Evolutionary conservation across 2,113 vertebrate genomes (phyloP), one percentile per base, ranked within the genome.

Genomic region (Ctenomys sociabilis): DNA sequence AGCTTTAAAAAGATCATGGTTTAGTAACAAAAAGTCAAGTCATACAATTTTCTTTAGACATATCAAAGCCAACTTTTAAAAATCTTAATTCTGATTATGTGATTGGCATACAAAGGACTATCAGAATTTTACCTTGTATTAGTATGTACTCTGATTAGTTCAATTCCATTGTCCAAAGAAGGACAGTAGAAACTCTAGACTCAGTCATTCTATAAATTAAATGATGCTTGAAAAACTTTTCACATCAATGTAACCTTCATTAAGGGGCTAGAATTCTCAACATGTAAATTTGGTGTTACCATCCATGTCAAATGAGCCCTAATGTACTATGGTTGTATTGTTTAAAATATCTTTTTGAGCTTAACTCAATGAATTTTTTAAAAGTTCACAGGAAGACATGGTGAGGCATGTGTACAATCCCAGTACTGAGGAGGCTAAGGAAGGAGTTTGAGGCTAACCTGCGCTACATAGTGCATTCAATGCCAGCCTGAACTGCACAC

Each of bases 121-220:
- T 73, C 37, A 93, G 61, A 86, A 63, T 87, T n/a, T 61, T 66
- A 83, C 40, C 43, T 96, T 30, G 12, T 72, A 85, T 85, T 52
- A 89, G 81, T 68, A 87, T 72, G n/a, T 9, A 86, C 70, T 88
- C 13, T 80, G 70, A 80, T 85, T 90, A 78, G 91, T 78, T 91
- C 85, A 86, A 94, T 49, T 17, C 24, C 26, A 93, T 61, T 87
- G 61, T 61, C 17, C 7, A 88, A 78, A 64, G 72, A 83, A 84
- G 81, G 61, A 85, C 22, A 75, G 64, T 22, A 73, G 83, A 95
- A 94, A 66, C 49, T 6, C 40, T 13, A 37, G 54, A 54, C 37
- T 77, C 37, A 19, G 66, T 90, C 19, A 92, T 75, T 81, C 88
- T 66, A 66, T 22, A 84, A 95, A 95, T 35, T 86, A 86, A 93